phyloP scores from a whole-genome alignment of 2,113 vertebrate genomes.

The Eidolon helvum region DNA sequence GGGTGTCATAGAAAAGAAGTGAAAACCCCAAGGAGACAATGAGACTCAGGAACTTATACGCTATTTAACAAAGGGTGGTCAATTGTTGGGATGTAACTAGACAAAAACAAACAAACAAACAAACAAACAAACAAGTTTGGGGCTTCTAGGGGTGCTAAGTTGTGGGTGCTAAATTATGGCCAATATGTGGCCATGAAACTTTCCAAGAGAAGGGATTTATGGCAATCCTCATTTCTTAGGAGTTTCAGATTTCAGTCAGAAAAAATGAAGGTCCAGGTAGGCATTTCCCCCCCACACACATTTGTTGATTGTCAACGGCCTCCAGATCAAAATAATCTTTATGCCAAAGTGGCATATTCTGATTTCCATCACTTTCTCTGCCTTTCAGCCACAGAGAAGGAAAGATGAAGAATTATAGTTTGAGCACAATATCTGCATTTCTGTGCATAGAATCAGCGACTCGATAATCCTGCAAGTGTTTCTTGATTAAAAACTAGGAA shows the following conservation, averaged over 20 bases:
- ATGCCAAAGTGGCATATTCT: too few relatives aligned
- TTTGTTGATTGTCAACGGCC: rapidly evolving
- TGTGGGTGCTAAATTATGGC: too few relatives aligned
- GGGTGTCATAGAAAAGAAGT: not conserved
- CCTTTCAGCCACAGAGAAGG: not conserved
- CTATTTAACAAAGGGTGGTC: too few relatives aligned
- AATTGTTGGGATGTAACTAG: too few relatives aligned
- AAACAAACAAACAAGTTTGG: too few relatives aligned
- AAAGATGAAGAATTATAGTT: not conserved
- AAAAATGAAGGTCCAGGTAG: too few relatives aligned
- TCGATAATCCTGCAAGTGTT: too few relatives aligned
- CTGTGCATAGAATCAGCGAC: rapidly evolving
- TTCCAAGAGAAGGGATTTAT: not conserved
- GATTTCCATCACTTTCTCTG: not conserved
- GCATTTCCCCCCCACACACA: not conserved
- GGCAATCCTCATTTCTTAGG: not conserved
- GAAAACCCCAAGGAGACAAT: not conserved
- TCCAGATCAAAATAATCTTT: not conserved
- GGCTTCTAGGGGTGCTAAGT: too few relatives aligned
- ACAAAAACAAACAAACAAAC: too few relatives aligned
- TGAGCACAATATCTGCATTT: rapidly evolving
- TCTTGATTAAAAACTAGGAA: not conserved
- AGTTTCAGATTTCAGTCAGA: not conserved
- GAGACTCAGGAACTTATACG: not conserved
- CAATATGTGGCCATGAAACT: not conserved